phyloP scores from a whole-genome alignment of 2,113 vertebrate genomes.

The Haemorhous mexicanus region DNA sequence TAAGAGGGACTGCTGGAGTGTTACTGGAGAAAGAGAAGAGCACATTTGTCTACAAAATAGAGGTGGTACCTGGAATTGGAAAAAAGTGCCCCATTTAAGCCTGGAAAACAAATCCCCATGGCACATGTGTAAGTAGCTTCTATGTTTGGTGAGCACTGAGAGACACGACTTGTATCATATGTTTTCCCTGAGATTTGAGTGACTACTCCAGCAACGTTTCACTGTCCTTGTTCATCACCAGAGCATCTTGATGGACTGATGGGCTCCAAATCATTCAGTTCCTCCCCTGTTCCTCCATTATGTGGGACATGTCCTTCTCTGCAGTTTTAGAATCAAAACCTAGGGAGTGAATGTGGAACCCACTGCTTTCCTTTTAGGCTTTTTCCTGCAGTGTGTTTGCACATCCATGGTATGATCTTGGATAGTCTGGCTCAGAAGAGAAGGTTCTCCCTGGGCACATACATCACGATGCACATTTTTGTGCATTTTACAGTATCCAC shows the following conservation, averaged over 20 bases:
- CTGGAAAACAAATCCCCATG: neutral
- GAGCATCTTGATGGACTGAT: neutral
- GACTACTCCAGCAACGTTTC: neutral
- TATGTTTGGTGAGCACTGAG: neutral
- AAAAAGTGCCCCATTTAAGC: neutral
- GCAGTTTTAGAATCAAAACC: neutral
- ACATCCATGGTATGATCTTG: neutral
- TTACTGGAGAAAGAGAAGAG: neutral
- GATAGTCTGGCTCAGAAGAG: neutral
- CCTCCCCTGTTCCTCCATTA: neutral
- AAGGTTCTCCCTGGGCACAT: neutral
- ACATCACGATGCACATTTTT: neutral
- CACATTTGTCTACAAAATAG: neutral
- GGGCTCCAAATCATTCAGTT: neutral
- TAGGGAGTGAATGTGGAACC: neutral
- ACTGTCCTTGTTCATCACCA: neutral
- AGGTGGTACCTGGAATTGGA: neutral
- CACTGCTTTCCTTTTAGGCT: neutral
- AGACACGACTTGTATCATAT: neutral
- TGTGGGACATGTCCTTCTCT: neutral
- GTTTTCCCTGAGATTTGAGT: neutral
- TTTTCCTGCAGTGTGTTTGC: neutral
- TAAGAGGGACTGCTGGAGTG: neutral
- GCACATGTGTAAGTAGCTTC: neutral
- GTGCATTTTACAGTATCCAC: neutral